Evolutionary conservation across 2,797 vertebrate species (phyloP).

Genomic region (Selene dorsalis): DNA sequence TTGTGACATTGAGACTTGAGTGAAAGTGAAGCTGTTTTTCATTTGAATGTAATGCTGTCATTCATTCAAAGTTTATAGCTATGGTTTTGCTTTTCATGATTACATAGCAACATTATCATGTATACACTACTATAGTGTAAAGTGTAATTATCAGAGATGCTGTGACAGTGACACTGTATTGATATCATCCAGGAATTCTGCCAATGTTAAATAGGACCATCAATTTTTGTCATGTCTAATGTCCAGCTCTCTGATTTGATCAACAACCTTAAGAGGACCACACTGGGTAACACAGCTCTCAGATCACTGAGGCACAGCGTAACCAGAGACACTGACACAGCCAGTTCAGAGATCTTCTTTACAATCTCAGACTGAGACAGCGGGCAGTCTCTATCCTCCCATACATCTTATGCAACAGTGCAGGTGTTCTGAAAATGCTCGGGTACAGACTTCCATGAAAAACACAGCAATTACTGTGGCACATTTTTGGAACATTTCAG

Average conservation of each 20-base stretch:
- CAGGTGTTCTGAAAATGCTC: background rate
- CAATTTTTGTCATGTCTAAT: too few species aligned
- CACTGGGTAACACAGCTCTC: too few species aligned
- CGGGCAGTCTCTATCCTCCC: background rate
- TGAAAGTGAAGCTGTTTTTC: background rate
- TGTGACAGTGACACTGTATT: background rate
- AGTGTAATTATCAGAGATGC: background rate
- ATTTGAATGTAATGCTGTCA: background rate
- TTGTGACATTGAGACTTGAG: background rate
- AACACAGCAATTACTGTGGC: background rate
- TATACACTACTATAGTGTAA: background rate
- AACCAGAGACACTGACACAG: constrained; percentile 3
- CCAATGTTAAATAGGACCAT: background rate
- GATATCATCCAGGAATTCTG: background rate
- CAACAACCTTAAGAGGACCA: background rate
- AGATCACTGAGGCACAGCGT: background rate
- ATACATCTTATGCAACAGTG: constrained; percentile 20
- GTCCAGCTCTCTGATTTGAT: background rate
- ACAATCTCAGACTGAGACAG: background rate
- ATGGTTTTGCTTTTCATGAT: background rate
- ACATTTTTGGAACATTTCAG: constrained; percentile 9
- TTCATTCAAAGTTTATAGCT: background rate
- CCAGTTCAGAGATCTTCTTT: background rate
- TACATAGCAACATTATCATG: background rate
- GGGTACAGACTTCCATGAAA: background rate